phyloP scores from a whole-genome alignment of 2,888 invertebrate genomes.

The Poecilobothrus nobilitatus region DNA sequence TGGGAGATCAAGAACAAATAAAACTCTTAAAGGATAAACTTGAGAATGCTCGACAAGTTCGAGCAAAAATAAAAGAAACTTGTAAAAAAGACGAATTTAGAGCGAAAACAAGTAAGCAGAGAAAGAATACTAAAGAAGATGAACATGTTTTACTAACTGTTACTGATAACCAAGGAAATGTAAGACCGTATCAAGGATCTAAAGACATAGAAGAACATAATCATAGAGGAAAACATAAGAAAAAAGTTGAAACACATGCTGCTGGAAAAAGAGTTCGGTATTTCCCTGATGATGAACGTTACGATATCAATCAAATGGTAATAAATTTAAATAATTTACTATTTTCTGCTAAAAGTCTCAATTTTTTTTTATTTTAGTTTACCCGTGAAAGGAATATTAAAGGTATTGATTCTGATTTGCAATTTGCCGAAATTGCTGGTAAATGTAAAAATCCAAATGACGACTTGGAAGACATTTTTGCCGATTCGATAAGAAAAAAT shows the following conservation, averaged over 20 bases:
- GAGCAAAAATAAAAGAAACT: slow-evolving; percentile 23
- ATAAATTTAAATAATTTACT: slow-evolving; percentile 19
- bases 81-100: slow-evolving; percentile 23
- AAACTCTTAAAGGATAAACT: slow-evolving; percentile 64
- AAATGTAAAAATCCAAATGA: slow-evolving; percentile 55
- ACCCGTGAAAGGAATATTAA: slow-evolving; percentile 72
- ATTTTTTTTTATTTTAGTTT: slow-evolving; percentile 48
- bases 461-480: slow-evolving; percentile 79
- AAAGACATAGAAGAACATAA: slow-evolving; percentile 22
- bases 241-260: slow-evolving; percentile 60
- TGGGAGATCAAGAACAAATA: slow-evolving; percentile 68
- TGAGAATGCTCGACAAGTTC: slow-evolving; percentile 55
- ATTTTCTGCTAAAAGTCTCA: too few species aligned
- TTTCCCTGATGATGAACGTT: slow-evolving; percentile 84
- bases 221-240: slow-evolving; percentile 8
- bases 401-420: slow-evolving; percentile 68
- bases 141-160: slow-evolving; percentile 58
- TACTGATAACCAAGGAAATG: slow-evolving; percentile 59
- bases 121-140: slow-evolving; percentile 36
- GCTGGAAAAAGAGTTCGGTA: slow-evolving; percentile 68
- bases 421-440: slow-evolving; percentile 66
- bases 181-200: slow-evolving; percentile 51
- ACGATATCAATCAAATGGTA: slow-evolving; percentile 76
- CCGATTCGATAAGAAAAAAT: slow-evolving; percentile 64
- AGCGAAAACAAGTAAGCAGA: slow-evolving; percentile 10